Conservation (phyloP, 2,888 invertebrate species). For the Watsonalla binaria region DNA sequence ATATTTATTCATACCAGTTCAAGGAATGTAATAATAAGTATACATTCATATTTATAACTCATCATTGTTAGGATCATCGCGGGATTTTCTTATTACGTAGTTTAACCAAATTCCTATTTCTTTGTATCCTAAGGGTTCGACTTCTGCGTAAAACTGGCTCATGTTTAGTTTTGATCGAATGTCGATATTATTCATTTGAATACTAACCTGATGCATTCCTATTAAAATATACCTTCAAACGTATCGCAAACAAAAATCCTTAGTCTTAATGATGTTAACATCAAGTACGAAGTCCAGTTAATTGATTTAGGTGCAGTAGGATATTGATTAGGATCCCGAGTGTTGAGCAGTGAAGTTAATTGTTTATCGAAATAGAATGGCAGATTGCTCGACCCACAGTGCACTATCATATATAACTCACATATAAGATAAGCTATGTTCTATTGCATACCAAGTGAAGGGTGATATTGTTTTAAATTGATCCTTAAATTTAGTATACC, state of each 20-base stretch:
- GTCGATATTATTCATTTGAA: neutral
- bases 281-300: too few species aligned
- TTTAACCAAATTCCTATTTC: slow-evolving; percentile 2
- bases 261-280: too few species aligned
- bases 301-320: too few species aligned
- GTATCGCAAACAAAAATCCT: neutral
- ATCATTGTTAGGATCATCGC: slow-evolving; percentile 8
- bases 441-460: neutral
- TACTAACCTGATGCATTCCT: neutral
- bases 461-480: neutral
- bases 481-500: too few species aligned
- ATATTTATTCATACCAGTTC: slow-evolving; percentile 49
- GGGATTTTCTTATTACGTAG: slow-evolving; percentile 4
- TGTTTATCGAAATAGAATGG: slow-evolving; percentile 25
- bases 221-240: neutral
- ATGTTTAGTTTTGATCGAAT: neutral
- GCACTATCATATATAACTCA: slow-evolving; percentile 22
- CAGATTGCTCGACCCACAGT: slow-evolving; percentile 22
- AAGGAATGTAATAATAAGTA: slow-evolving; percentile 34
- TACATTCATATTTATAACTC: slow-evolving; percentile 24
- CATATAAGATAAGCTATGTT: slow-evolving; percentile 10
- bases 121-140: neutral
- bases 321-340: too few species aligned
- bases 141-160: neutral
- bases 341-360: slow-evolving; percentile 17